Conservation (phyloP, 2,888 invertebrate species). For the Seira musarum region DNA sequence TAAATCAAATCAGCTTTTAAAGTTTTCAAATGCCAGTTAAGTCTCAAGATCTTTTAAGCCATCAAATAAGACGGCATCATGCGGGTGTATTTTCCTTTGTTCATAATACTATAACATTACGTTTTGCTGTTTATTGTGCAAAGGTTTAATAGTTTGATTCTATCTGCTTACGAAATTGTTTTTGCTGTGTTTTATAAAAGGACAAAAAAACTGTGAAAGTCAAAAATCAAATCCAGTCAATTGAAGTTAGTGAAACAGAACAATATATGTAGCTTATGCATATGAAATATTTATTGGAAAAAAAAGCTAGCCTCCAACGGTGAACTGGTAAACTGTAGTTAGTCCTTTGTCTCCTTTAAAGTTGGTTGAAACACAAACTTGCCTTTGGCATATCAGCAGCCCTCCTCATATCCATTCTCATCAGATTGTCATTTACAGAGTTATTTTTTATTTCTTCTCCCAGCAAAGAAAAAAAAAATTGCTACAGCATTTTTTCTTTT, state of each 20-base stretch:
- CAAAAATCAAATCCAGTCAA: neutral
- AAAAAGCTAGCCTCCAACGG: slow-evolving; percentile 4
- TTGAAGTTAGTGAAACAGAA: neutral
- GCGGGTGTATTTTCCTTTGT: too few species aligned
- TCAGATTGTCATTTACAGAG: slow-evolving; percentile 2
- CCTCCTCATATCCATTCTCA: neutral
- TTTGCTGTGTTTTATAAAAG: too few species aligned
- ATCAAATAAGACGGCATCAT: too few species aligned
- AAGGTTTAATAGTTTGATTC: too few species aligned
- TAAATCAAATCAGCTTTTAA: too few species aligned
- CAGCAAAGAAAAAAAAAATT: neutral
- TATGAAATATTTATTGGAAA: neutral
- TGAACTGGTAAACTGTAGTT: too few species aligned
- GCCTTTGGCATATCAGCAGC: neutral
- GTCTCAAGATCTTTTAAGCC: too few species aligned
- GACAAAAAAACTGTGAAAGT: too few species aligned
- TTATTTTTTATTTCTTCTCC: slow-evolving; percentile 1
- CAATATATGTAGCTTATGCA: neutral
- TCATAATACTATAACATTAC: too few species aligned
- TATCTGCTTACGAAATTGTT: too few species aligned
- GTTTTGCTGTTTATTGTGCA: too few species aligned
- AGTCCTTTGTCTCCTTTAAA: neutral
- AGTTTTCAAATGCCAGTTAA: too few species aligned
- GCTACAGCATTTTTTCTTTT: neutral
- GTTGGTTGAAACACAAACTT: neutral